Conservation (phyloP, 2,888 invertebrate genomes). For the Eubasilissa splendida region DNA sequence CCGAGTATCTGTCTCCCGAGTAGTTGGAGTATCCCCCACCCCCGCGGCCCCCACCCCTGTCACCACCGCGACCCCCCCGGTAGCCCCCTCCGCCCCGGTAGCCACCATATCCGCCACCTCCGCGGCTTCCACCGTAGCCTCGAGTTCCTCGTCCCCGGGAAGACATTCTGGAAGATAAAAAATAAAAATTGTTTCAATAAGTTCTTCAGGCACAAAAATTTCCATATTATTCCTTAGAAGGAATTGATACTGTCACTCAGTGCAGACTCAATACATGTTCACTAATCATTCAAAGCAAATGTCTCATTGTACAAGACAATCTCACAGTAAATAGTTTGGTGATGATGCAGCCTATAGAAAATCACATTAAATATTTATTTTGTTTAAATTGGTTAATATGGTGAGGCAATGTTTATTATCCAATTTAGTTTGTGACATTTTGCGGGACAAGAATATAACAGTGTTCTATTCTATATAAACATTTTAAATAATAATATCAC, state of each 20-base stretch:
- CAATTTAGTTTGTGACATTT: too few relatives aligned
- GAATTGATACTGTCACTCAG: not conserved
- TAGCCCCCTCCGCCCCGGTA: slow-evolving; percentile 63
- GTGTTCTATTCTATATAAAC: too few relatives aligned
- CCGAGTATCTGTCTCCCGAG: slow-evolving; percentile 60
- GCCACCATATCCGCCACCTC: slow-evolving; percentile 59
- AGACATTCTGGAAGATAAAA: slow-evolving; percentile 63
- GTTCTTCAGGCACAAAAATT: not conserved
- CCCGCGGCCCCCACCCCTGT: slow-evolving; percentile 68
- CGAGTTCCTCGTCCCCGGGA: slow-evolving; percentile 68
- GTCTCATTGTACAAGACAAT: too few relatives aligned
- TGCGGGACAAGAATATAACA: too few relatives aligned
- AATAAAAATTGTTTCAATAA: not conserved
- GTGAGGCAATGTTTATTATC: too few relatives aligned
- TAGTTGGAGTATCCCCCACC: slow-evolving; percentile 67
- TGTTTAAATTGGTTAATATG: too few relatives aligned
- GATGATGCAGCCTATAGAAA: too few relatives aligned
- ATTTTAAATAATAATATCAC: too few relatives aligned
- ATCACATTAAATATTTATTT: too few relatives aligned
- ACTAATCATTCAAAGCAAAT: too few relatives aligned
- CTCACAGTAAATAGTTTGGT: too few relatives aligned
- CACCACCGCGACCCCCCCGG: slow-evolving; percentile 65
- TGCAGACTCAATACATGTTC: not conserved
- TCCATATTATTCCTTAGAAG: not conserved
- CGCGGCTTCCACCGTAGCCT: slow-evolving; percentile 61